phyloP scores from a whole-genome alignment of 2,113 vertebrate genomes.

The Telmatochromis sp. region DNA sequence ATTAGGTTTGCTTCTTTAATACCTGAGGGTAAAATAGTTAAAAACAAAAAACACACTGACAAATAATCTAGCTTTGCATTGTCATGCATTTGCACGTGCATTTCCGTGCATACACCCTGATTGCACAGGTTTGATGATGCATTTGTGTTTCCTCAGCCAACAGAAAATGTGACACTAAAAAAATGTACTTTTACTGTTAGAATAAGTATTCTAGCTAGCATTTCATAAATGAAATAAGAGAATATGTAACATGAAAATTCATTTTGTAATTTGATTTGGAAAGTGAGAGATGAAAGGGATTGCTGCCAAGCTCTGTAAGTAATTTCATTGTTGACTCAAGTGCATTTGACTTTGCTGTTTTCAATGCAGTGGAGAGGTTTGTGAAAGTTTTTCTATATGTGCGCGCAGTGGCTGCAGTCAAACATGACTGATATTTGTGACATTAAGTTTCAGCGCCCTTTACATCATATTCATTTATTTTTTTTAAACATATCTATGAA shows the following conservation, averaged over 20 bases:
- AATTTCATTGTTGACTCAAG: conserved; percentile 8
- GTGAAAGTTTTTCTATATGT: neutral
- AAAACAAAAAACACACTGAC: neutral
- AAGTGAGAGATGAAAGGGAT: neutral
- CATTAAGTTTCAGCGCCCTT: neutral
- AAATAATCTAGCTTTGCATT: neutral
- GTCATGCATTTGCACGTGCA: neutral
- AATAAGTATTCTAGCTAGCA: neutral
- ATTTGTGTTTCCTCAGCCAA: neutral
- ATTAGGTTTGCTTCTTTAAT: neutral
- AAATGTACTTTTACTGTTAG: neutral
- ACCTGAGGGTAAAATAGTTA: neutral
- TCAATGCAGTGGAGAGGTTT: neutral
- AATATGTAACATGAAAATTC: neutral
- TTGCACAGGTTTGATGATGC: neutral
- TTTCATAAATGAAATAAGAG: conserved; percentile 9
- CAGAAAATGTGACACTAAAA: neutral
- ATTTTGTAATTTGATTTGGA: neutral
- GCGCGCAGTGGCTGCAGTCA: neutral
- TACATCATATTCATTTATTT: neutral
- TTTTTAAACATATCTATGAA: neutral
- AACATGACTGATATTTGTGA: neutral
- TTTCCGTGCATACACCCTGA: neutral
- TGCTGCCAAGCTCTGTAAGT: conserved; percentile 1
- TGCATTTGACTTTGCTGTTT: neutral